Evolutionary conservation across 1,140 invertebrate species (phyloP), one percentile per base, ranked within the genome.

Genomic region (Drosophila miranda): DNA sequence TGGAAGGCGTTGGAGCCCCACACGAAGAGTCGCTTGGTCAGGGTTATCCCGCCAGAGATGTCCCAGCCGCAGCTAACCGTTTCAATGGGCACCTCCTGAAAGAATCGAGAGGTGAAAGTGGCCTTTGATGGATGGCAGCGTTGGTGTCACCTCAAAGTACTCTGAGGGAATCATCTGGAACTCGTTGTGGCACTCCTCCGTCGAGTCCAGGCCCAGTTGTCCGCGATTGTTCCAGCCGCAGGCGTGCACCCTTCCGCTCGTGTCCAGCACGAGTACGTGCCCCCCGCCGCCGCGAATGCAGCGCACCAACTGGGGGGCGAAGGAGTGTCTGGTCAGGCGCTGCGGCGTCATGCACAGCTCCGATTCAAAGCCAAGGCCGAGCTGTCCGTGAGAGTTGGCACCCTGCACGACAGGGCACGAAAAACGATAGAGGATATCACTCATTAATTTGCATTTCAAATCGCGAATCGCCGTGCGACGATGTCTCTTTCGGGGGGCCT

Each of bases 191-290:
- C 86, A 88, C 45, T 90, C 74, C 26, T 88, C 59, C 3, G 49
- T 41, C 1, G 61, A 87, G 6, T 92, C 91, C 19, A 94, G 90
- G 14, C 95, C 97, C 16, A 96, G 82, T 91, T 98, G 97, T 2
- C 95, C 95, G 89, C 94, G 95, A 76, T 94, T 94, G 91, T 98
- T 98, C 95, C 95, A 97, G 5, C 97, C 97, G 92, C 96, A 98
- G 41, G 94, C 93, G 87, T 95, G 97, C 8, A 98, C 86, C 70
- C 93, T 93, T 9, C 95, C 95, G 46, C 93, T 91, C 44, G 91
- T 90, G 73, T 94, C 93, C 19, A 96, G 88, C 19, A 96, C 91
- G 9, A 97, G 78, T 1, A 95, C 94, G 82, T 97, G 96, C 0
- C 95, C 95, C 30, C 95, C 96, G 54, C 96, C 96, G 52, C 95